Evolutionary conservation across 1,140 invertebrate species (phyloP), one percentile per base, ranked within the genome.

Genomic region (Pomphorhynchus laevis): DNA sequence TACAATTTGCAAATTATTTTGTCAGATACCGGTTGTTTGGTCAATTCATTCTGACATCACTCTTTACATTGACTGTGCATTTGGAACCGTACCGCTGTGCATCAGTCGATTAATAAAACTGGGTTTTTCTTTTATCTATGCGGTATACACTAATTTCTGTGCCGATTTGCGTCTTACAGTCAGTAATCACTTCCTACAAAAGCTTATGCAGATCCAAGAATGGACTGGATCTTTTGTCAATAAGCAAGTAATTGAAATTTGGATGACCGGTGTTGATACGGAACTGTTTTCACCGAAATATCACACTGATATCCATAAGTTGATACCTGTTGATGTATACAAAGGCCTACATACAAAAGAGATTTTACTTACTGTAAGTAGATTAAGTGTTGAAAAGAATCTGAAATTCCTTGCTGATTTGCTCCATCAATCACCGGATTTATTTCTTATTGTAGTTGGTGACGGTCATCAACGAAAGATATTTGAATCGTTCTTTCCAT

Each of bases 191-290:
- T 25, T 12, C 5, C 24, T 25, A 25, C 5, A 6, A 6, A 16
- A 4, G 37, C 38, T 39, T n/a, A n/a, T n/a, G n/a, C n/a, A n/a
- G n/a, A n/a, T n/a, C n/a, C n/a, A n/a, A n/a, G n/a, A n/a, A n/a
- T n/a, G n/a, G n/a, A n/a, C n/a, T n/a, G n/a, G n/a, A n/a, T n/a
- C n/a, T n/a, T n/a, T n/a, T n/a, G n/a, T n/a, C n/a, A n/a, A n/a
- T n/a, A n/a, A n/a, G n/a, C n/a, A n/a, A n/a, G 32, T 34, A 17
- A 34, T 17, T 34, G 32, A 25, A 25, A 35, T 43, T 9, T 43
- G 41, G 41, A 43, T 24, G 23, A 43, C 41, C 27, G 41, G 41
- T 29, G 41, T 43, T 22, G 37, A 43, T 27, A 34, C 41, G 0
- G 22, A 43, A 20, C 14, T n/a, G 9, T 43, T 43, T 20, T 33